A percentile compares a stretch with the other conserved stretches of the same genome.
These are phyloP conservation scores for Eulemur macaco DNA, from an alignment of 2,113 vertebrate species.

Conservation along the genomic window DNA sequence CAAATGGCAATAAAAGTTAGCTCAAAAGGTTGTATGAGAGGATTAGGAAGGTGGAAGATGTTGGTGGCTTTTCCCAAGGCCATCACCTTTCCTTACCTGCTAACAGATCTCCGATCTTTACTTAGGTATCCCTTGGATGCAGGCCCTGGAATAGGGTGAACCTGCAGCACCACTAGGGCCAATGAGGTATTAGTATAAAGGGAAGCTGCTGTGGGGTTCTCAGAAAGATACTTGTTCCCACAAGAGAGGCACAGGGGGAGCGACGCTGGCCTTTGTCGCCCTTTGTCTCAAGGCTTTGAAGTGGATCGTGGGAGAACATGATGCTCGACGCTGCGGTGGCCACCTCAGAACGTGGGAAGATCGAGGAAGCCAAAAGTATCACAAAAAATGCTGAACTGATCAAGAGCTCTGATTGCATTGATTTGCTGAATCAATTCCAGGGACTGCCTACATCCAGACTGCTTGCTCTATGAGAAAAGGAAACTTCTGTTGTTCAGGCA, in stretches of 20 bases:
- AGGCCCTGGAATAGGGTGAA: neutral
- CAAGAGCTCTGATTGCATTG: neutral
- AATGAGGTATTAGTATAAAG: neutral
- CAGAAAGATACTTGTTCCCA: neutral
- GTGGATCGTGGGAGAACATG: neutral
- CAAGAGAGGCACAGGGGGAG: neutral
- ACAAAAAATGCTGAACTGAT: neutral
- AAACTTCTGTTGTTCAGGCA: neutral
- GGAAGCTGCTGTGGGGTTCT: neutral
- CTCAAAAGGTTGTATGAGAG: neutral
- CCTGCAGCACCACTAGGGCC: neutral
- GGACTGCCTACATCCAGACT: neutral
- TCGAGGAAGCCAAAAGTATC: neutral
- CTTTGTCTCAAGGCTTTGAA: neutral
- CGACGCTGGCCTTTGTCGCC: neutral
- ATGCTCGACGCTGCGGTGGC: neutral
- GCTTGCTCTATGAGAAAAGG: neutral
- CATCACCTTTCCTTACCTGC: neutral
- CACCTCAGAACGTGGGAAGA: neutral
- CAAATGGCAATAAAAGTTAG: neutral
- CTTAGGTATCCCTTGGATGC: neutral
- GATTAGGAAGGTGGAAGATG: neutral
- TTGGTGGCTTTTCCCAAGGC: neutral
- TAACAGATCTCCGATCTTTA: neutral
- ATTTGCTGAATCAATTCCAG: neutral